These are phyloP conservation scores for Endotricha flammealis DNA, from an alignment of 2,888 invertebrate genomes.

Conservation along the genomic window DNA sequence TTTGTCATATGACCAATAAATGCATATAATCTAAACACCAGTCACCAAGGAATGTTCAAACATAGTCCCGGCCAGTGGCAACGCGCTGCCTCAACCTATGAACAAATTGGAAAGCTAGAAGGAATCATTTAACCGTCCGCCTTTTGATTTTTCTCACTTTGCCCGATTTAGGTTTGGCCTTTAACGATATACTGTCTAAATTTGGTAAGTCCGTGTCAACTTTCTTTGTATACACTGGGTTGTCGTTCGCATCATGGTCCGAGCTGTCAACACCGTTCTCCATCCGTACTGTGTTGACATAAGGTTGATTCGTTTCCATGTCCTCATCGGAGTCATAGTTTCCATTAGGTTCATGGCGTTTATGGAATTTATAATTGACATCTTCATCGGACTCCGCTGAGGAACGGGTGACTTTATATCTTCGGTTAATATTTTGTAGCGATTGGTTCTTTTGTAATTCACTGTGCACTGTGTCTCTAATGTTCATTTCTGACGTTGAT, in stretches of 20 bases:
- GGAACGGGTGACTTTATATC: conserved; percentile 34
- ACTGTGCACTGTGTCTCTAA: conserved; percentile 44
- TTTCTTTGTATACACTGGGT: conserved; percentile 33
- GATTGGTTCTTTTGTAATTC: conserved; percentile 68
- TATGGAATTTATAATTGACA: conserved; percentile 45
- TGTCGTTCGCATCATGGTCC: conserved; percentile 62
- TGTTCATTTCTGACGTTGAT: conserved; percentile 58
- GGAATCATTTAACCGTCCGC: conserved; percentile 71
- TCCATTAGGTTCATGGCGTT: conserved; percentile 50
- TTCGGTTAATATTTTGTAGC: conserved; percentile 58
- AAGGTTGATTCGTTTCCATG: conserved; percentile 40
- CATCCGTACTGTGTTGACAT: conserved; percentile 42
- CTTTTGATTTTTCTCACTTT: conserved; percentile 58
- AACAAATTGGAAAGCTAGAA: conserved; percentile 65
- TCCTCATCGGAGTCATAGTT: conserved; percentile 62
- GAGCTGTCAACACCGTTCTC: conserved; percentile 63
- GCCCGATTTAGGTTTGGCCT: conserved; percentile 46
- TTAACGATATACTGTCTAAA: conserved; percentile 58
- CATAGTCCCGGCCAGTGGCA: conserved; percentile 24
- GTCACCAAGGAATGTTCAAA: conserved; percentile 60
- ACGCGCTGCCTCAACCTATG: conserved; percentile 52
- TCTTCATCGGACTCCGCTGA: conserved; percentile 60
- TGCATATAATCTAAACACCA: conserved; percentile 54
- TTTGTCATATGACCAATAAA: conserved; percentile 48
- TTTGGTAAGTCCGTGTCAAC: conserved; percentile 53